Base-by-base conservation (phyloP, 2,113 vertebrate species). In the Lamprotornis superbus region DNA sequence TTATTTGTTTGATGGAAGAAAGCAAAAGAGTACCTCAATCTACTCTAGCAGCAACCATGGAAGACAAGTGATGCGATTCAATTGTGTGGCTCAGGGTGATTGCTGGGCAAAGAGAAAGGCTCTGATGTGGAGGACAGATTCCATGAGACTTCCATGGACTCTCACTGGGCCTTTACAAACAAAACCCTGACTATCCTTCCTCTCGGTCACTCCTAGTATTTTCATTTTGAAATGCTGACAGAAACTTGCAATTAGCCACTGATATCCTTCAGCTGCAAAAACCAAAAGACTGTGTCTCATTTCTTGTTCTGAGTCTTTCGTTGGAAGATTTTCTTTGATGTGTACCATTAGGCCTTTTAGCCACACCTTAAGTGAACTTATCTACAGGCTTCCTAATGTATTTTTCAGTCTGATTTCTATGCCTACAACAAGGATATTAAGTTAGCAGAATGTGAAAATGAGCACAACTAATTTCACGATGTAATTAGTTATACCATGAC, bases 231-330 rank as follows among this genome's bases (percentile, higher is more conserved):
- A 71, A 71, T 49, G 75, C n/a, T 7, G 40, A 18, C 9, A 37
- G n/a, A 47, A 63, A 49, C 20, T 46, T 70, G n/a, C 30, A 61
- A 11, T 53, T 24, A 47, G 47, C 19, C 30, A n/a, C 47, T 39
- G 28, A 53, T 70, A 61, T 63, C 30, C 30, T 47, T 21, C 84
- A 63, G 40, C 30, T 35, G 9, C 30, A 63, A 47, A 73, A 79
- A 20, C 11, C 0, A 0, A 28, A 28, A n/a, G 12, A 70, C 3
- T 46, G 11, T 25, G 13, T 30, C 61, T 47, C 1, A 28, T 21
- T 61, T 70, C 39, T 28, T 25, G 20, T 21, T 79, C 24, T 55
- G 56, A 47, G n/a, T 9, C 23, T 61, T 30, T 14, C 55, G 24
- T 1, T 47, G 65, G 40, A 55, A 55, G n/a, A 40, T n/a, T 63